Conservation (phyloP, 2,113 vertebrate genomes). For the Seriola dumerili region DNA sequence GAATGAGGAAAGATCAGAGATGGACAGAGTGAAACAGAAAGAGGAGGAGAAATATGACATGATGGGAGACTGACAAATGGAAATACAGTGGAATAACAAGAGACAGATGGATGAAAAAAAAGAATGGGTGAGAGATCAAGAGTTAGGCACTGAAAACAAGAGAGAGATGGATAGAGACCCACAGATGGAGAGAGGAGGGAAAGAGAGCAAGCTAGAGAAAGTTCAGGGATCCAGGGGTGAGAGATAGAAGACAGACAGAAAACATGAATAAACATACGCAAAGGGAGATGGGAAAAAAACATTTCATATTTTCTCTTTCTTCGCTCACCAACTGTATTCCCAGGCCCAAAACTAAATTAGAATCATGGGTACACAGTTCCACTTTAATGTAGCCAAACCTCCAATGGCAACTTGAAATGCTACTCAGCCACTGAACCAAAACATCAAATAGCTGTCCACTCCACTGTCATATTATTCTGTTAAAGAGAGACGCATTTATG, state of each 20-base stretch:
- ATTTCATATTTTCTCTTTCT: constrained; percentile 35
- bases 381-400: constrained; percentile 55
- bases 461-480: constrained; percentile 33
- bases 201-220: neutral
- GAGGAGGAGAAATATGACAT: neutral
- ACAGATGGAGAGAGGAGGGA: constrained; percentile 13
- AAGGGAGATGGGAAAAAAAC: neutral
- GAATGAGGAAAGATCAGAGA: neutral
- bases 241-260: constrained; percentile 5
- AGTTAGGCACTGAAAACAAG: neutral
- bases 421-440: constrained; percentile 40
- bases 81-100: neutral
- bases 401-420: constrained; percentile 51
- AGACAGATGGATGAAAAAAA: neutral
- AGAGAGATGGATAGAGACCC: neutral
- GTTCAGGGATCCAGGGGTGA: constrained; percentile 27
- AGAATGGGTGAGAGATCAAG: neutral
- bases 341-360: constrained; percentile 50
- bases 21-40: neutral
- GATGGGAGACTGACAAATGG: neutral
- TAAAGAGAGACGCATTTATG: constrained; percentile 9
- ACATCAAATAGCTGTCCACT: constrained; percentile 54
- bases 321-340: constrained; percentile 42
- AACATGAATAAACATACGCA: constrained; percentile 9
- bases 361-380: constrained; percentile 55